Evolutionary conservation across 2,113 vertebrate species (phyloP).

Genomic region (Toxotes jaculatrix): DNA sequence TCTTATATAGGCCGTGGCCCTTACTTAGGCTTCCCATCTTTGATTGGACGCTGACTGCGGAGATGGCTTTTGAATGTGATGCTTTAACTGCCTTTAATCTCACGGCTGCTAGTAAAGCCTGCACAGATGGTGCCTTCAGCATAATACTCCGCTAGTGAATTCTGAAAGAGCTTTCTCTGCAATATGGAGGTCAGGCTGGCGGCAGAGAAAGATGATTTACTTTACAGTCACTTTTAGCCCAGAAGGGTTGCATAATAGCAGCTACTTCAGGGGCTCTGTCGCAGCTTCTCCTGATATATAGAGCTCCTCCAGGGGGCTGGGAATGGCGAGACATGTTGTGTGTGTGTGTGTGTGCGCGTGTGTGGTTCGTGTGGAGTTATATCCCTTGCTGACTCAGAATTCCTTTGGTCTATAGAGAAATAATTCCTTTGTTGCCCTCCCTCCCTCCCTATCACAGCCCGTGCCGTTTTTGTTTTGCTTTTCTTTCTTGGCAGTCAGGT

Average conservation of each 20-base stretch:
- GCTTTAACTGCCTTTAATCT: slow-evolving; percentile 78
- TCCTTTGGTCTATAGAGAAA: slow-evolving; percentile 65
- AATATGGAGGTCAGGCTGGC: slow-evolving; percentile 76
- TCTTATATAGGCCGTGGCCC: slow-evolving; percentile 13
- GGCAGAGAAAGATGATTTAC: slow-evolving; percentile 78
- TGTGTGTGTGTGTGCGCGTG: slow-evolving; percentile 37
- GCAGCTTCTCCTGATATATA: slow-evolving; percentile 63
- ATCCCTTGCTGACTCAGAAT: slow-evolving; percentile 78
- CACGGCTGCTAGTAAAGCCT: slow-evolving; percentile 67
- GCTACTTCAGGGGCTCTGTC: slow-evolving; percentile 69
- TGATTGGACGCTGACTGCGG: slow-evolving; percentile 42
- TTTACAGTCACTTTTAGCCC: slow-evolving; percentile 74
- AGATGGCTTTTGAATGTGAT: slow-evolving; percentile 54
- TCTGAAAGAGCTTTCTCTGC: slow-evolving; percentile 76
- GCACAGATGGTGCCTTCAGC: slow-evolving; percentile 77
- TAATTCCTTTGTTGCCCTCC: slow-evolving; percentile 65
- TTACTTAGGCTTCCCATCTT: slow-evolving; percentile 20
- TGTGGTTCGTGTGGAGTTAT: slow-evolving; percentile 46
- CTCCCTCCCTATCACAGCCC: slow-evolving; percentile 33
- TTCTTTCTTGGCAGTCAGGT: slow-evolving; percentile 71
- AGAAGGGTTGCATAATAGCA: slow-evolving; percentile 76
- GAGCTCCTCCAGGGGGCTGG: slow-evolving; percentile 35
- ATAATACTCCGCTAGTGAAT: slow-evolving; percentile 71
- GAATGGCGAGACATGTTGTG: slow-evolving; percentile 57
- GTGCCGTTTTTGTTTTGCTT: slow-evolving; percentile 33